Evolutionary conservation across 2,888 invertebrate genomes (phyloP).

Genomic region (Noctua janthe): DNA sequence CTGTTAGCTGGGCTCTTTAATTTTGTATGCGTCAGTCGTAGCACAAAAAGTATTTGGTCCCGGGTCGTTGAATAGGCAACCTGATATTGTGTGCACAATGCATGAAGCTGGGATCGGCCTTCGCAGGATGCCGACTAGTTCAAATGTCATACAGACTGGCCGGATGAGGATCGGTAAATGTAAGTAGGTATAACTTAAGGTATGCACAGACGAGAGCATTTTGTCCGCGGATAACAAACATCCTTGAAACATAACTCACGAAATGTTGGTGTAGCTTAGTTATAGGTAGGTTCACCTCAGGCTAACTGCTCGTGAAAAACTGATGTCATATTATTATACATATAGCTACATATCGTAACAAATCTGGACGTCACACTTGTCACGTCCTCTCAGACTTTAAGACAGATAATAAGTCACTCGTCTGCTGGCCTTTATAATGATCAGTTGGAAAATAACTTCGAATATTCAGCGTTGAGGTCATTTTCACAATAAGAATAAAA

Average conservation of each 20-base stretch:
- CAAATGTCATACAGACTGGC: constrained; percentile 72
- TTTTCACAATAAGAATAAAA: constrained; percentile 23
- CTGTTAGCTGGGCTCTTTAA: constrained; percentile 50
- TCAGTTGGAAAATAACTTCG: not conserved
- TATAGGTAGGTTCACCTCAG: not conserved
- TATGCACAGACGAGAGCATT: not conserved
- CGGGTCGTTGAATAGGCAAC: constrained; percentile 40
- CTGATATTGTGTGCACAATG: constrained; percentile 66
- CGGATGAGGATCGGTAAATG: constrained; percentile 25
- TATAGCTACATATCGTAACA: not conserved
- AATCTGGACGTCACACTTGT: not conserved
- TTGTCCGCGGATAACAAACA: not conserved
- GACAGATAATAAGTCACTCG: not conserved
- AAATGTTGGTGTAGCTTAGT: not conserved
- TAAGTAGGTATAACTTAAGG: constrained; percentile 6
- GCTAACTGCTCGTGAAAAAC: too few species aligned
- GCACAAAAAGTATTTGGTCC: constrained; percentile 47
- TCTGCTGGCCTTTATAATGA: not conserved
- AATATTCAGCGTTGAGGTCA: constrained; percentile 47
- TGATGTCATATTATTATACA: too few species aligned
- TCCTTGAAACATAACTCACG: not conserved
- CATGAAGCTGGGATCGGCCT: constrained; percentile 71
- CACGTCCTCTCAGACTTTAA: not conserved
- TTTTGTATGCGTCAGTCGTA: constrained; percentile 47
- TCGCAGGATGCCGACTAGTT: constrained; percentile 68